phyloP scores from a whole-genome alignment of 2,888 invertebrate genomes.

The Lathronympha strigana region DNA sequence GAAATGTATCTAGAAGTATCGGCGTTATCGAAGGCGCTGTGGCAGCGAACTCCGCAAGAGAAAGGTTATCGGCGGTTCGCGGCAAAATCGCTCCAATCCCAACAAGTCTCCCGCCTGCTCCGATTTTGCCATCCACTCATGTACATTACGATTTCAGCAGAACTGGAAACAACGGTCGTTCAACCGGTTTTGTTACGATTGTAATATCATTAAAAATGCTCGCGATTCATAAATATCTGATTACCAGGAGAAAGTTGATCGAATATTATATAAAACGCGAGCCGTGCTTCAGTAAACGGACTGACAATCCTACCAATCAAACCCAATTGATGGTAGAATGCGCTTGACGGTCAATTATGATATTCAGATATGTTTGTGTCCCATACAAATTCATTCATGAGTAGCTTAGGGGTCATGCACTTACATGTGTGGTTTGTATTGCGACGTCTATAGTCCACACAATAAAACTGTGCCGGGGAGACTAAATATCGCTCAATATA shows the following conservation, averaged over 20 bases:
- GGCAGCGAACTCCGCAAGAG: constrained; percentile 64
- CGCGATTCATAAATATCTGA: constrained; percentile 20
- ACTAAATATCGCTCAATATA: too few species aligned
- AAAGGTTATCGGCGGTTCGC: constrained; percentile 74
- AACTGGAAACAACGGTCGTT: constrained; percentile 27
- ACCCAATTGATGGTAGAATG: constrained; percentile 70
- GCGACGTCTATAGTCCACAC: too few species aligned
- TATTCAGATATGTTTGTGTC: constrained; percentile 36
- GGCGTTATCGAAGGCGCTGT: constrained; percentile 60
- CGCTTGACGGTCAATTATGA: constrained; percentile 52
- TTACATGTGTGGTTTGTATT: background rate
- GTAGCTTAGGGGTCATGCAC: constrained; percentile 10
- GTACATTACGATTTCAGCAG: constrained; percentile 25
- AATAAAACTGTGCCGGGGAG: too few species aligned
- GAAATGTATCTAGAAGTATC: constrained; percentile 52
- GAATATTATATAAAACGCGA: constrained; percentile 26
- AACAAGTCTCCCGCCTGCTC: constrained; percentile 22
- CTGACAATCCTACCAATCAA: constrained; percentile 67
- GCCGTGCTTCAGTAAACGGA: constrained; percentile 41
- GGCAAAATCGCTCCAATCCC: constrained; percentile 13
- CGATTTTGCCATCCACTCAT: constrained; percentile 23
- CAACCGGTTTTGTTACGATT: constrained; percentile 27
- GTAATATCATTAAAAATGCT: constrained; percentile 24
- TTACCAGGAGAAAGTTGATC: constrained; percentile 35
- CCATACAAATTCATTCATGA: constrained; percentile 28